Percentiles rank a stretch among this genome's conserved stretches.
Conservation (phyloP, 1,140 invertebrate species). For the Pseudoatta argentina region DNA sequence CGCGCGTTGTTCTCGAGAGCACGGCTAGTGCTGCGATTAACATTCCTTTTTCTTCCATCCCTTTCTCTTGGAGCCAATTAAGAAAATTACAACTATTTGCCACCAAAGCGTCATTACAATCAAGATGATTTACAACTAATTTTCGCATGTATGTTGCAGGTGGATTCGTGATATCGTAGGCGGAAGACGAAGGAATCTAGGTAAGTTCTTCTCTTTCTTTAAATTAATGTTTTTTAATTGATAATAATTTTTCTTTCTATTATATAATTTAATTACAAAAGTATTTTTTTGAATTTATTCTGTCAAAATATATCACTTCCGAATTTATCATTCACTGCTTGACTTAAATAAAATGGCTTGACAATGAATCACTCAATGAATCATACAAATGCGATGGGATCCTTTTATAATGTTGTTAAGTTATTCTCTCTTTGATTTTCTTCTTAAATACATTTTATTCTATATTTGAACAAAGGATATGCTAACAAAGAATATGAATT, state of each 20-base stretch:
- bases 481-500: background rate
- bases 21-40: slow-evolving; percentile 35
- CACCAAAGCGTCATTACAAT: background rate
- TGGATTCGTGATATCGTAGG: slow-evolving; percentile 71
- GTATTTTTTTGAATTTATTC: background rate
- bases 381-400: background rate
- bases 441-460: background rate
- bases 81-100: slow-evolving; percentile 23
- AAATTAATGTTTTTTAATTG: background rate
- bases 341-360: background rate
- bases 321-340: background rate
- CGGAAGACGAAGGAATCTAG: slow-evolving; percentile 80
- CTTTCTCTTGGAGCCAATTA: background rate
- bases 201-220: slow-evolving; percentile 63
- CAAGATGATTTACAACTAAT: slow-evolving; percentile 27
- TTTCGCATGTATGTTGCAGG: slow-evolving; percentile 73
- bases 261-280: slow-evolving; percentile 10
- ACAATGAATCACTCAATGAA: background rate
- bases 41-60: background rate
- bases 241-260: background rate
- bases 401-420: background rate
- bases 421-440: background rate
- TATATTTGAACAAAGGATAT: background rate
- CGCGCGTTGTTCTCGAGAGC: slow-evolving; percentile 19
- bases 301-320: background rate